phyloP scores from a whole-genome alignment of 1,140 invertebrate genomes.

The Saccostrea glomerata region DNA sequence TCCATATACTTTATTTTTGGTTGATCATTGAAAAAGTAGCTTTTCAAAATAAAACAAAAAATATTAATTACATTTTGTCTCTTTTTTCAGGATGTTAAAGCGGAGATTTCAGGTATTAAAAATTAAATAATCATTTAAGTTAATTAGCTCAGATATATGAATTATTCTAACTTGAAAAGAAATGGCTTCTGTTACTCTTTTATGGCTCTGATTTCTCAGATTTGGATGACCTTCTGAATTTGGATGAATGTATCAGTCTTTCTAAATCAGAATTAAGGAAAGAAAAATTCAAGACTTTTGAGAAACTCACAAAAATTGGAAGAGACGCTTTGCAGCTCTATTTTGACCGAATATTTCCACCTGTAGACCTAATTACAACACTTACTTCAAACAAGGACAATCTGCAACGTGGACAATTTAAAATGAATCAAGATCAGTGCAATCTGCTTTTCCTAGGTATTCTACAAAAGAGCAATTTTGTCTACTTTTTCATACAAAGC shows the following conservation, averaged over 20 bases:
- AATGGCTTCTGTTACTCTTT: neutral
- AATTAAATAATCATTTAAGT: too few species aligned
- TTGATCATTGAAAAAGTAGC: too few species aligned
- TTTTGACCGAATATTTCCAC: neutral
- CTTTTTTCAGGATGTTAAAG: too few species aligned
- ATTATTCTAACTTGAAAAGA: neutral
- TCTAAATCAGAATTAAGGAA: neutral
- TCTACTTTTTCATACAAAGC: too few species aligned
- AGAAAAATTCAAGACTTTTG: neutral
- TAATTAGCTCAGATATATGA: too few species aligned
- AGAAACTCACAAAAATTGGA: neutral
- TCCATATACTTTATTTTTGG: too few species aligned
- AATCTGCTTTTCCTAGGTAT: too few species aligned
- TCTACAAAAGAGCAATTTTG: too few species aligned
- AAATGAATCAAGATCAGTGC: neutral
- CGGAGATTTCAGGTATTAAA: too few species aligned
- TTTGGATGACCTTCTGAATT: neutral
- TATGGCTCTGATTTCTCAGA: neutral
- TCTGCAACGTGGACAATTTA: neutral
- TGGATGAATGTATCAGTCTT: neutral
- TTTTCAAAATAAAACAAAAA: too few species aligned
- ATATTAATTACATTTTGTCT: too few species aligned
- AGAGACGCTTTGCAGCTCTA: neutral
- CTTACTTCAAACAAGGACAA: neutral
- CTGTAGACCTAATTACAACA: neutral